These are phyloP conservation scores for Procambarus virginalis DNA, from an alignment of 1,140 invertebrate species.

Conservation along the genomic window DNA sequence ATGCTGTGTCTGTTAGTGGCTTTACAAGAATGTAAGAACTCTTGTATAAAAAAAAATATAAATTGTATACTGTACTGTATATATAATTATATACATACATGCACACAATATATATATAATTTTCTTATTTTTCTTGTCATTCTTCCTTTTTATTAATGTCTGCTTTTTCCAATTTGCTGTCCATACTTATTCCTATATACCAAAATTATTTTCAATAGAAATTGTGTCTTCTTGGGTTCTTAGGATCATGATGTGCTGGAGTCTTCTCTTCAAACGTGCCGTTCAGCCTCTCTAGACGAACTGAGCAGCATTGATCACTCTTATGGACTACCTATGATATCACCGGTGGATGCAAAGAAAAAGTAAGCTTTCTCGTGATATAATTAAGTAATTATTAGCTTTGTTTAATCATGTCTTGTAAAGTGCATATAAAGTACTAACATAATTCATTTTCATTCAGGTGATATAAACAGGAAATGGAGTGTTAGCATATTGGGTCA, in stretches of 20 bases:
- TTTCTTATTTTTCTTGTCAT: not conserved
- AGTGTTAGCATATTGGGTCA: too few relatives aligned
- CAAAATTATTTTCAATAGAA: not conserved
- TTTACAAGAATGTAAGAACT: too few relatives aligned
- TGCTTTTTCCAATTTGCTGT: not conserved
- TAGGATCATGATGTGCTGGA: constrained; percentile 11
- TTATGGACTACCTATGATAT: constrained; percentile 36
- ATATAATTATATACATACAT: too few relatives aligned
- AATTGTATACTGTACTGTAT: too few relatives aligned
- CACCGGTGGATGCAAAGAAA: constrained; percentile 46
- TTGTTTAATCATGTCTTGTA: not conserved
- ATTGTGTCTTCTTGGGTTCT: not conserved
- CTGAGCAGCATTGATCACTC: constrained; percentile 31
- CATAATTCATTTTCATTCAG: too few relatives aligned
- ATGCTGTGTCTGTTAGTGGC: too few relatives aligned
- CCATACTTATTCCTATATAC: too few relatives aligned
- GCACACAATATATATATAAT: not conserved
- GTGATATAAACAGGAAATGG: too few relatives aligned
- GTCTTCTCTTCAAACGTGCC: constrained; percentile 26
- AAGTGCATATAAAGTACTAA: not conserved
- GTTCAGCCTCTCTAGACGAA: constrained; percentile 48
- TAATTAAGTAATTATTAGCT: not conserved
- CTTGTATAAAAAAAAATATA: too few relatives aligned
- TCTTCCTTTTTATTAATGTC: not conserved
- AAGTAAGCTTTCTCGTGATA: constrained; percentile 18